These are phyloP conservation scores for Morus bassanus DNA, from an alignment of 2,797 vertebrate species.

Conservation along the genomic window DNA sequence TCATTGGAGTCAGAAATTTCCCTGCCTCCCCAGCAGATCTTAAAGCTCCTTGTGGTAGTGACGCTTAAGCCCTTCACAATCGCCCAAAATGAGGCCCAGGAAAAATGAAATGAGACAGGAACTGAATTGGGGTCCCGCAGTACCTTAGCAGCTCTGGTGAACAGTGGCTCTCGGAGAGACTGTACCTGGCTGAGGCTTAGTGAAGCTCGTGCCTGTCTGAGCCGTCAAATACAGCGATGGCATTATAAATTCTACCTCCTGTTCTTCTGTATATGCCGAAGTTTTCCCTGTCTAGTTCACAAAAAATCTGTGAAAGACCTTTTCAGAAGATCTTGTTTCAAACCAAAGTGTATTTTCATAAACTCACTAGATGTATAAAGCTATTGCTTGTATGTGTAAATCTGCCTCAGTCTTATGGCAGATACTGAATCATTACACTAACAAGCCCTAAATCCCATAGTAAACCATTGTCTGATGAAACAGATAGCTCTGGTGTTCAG, in stretches of 20 bases:
- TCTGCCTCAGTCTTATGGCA: not conserved
- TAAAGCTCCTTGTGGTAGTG: not conserved
- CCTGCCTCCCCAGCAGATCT: not conserved
- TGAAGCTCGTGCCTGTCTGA: not conserved
- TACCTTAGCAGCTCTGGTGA: not conserved
- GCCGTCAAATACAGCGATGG: not conserved
- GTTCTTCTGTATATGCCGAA: not conserved
- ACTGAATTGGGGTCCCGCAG: not conserved
- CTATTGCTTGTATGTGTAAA: not conserved
- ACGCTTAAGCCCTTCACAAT: not conserved
- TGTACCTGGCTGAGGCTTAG: not conserved
- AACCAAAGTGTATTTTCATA: constrained; percentile 14
- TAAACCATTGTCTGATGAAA: constrained; percentile 7
- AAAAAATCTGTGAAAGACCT: not conserved
- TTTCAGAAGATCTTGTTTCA: not conserved
- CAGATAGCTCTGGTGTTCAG: not conserved
- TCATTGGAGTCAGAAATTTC: not conserved
- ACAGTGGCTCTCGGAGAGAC: not conserved
- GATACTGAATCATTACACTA: constrained; percentile 5
- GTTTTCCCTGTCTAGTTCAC: not conserved
- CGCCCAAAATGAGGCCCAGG: not conserved
- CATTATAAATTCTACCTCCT: not conserved
- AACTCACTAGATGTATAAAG: not conserved
- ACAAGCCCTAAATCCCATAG: not conserved
- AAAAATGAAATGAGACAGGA: not conserved